A percentile compares a stretch with the other conserved stretches of the same genome.
phyloP scores from a whole-genome alignment of 2,888 invertebrate species.

The Agrypnus murinus region DNA sequence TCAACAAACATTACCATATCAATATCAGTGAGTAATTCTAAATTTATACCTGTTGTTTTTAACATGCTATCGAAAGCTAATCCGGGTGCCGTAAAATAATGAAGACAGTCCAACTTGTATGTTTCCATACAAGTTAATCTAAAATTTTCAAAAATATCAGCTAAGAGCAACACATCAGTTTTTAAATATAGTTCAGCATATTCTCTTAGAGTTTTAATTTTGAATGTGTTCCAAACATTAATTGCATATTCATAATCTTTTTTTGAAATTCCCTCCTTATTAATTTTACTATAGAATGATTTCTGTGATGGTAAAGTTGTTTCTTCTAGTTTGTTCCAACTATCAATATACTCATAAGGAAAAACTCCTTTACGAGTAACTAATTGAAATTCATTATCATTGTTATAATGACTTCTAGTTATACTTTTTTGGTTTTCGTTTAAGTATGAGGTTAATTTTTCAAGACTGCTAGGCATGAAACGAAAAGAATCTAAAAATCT shows the following conservation, averaged over 20 bases:
- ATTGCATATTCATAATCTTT: slow-evolving; percentile 63
- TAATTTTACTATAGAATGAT: slow-evolving; percentile 57
- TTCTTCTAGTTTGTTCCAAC: slow-evolving; percentile 53
- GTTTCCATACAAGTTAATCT: slow-evolving; percentile 56
- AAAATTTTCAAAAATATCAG: slow-evolving; percentile 64
- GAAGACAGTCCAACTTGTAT: slow-evolving; percentile 60
- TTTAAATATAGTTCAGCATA: slow-evolving; percentile 65
- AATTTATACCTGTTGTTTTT: slow-evolving; percentile 60
- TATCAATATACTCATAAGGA: slow-evolving; percentile 62
- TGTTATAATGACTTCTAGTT: background rate
- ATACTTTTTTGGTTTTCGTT: background rate
- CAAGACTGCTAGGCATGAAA: slow-evolving; percentile 55
- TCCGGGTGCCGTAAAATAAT: slow-evolving; percentile 64
- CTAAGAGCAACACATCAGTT: slow-evolving; percentile 60
- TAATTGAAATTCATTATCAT: slow-evolving; percentile 31
- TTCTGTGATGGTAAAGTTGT: slow-evolving; percentile 55
- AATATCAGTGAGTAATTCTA: slow-evolving; percentile 64
- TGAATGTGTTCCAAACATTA: slow-evolving; percentile 62
- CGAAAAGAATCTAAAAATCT: slow-evolving; percentile 56
- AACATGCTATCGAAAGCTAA: slow-evolving; percentile 65
- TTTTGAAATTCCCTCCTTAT: slow-evolving; percentile 47
- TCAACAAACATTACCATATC: slow-evolving; percentile 62
- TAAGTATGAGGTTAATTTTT: slow-evolving; percentile 57
- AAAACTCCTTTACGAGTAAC: slow-evolving; percentile 62
- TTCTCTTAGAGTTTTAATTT: slow-evolving; percentile 60